These are phyloP conservation scores for Delia radicum DNA, from an alignment of 1,140 invertebrate species.

Conservation along the genomic window DNA sequence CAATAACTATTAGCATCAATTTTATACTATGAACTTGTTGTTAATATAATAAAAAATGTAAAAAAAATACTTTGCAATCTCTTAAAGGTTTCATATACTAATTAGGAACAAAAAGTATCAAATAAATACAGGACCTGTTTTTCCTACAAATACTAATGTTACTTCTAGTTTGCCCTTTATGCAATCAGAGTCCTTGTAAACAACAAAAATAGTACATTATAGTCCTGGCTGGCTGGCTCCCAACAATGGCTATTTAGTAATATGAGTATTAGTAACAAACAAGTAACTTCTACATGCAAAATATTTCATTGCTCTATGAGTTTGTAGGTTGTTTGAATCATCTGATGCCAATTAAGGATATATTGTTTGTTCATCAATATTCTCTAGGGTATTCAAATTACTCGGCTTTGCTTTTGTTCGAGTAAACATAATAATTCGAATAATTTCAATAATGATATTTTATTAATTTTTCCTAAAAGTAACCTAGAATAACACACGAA, in stretches of 20 bases:
- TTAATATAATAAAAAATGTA: too few relatives aligned
- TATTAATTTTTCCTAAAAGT: too few relatives aligned
- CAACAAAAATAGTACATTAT: not conserved
- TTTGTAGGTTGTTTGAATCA: not conserved
- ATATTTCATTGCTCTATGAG: not conserved
- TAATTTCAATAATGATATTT: too few relatives aligned
- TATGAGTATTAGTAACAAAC: not conserved
- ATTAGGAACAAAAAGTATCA: slow-evolving; percentile 44
- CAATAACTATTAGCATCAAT: too few relatives aligned
- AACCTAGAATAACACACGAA: too few relatives aligned
- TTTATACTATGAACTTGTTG: too few relatives aligned
- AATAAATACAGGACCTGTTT: slow-evolving; percentile 32
- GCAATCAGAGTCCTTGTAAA: not conserved
- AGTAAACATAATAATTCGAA: too few relatives aligned
- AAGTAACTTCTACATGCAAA: too few relatives aligned
- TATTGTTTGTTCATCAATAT: not conserved
- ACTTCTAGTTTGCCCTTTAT: not conserved
- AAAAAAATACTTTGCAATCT: too few relatives aligned
- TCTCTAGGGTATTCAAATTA: too few relatives aligned
- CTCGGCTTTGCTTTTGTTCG: too few relatives aligned
- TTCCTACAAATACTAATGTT: not conserved
- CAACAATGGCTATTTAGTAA: not conserved
- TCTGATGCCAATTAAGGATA: not conserved
- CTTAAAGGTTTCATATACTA: slow-evolving; percentile 30
- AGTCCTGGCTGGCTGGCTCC: not conserved